Evolutionary conservation across 92 coral and sea anemone species (phyloP), one percentile per base, ranked within the genome.

Genomic region (Epizoanthus stellaris): DNA sequence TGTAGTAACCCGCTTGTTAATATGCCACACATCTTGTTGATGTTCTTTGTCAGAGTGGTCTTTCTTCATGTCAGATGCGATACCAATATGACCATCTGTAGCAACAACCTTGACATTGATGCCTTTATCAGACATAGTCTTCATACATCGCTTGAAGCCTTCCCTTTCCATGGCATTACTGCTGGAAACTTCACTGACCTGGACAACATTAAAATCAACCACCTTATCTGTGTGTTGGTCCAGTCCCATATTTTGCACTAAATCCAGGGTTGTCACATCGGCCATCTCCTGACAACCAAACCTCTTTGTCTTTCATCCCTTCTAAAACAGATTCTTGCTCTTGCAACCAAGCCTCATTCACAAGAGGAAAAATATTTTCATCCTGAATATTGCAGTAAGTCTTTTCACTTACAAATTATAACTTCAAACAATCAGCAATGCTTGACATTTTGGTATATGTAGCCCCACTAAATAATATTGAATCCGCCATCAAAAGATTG

Each of bases 201-300:
- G 90, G 11, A 88, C 94, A 13, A 88, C 64, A 42, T 56, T 73
- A 49, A 91, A 88, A 52, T 79, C 54, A 4, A 73, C 81, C 17
- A 91, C 70, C 58, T 91, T 88, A 17, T 89, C 91, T 13, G 87
- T 57, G 65, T 82, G 72, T 57, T 66, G 81, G 85, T 74, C 72
- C 88, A 91, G 88, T 89, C 10, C 92, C 76, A 62, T 88, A 88
- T 14, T 81, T 90, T 71, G 93, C 91, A 80, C 63, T 87, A 75
- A 87, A 89, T 17, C 94, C 93, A 25, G 87, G 92, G 67, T 86
- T 85, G 72, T 85, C 89, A 23, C 25, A 23, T 23, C 25, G 36
- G 36, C 36, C 2, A 85, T 91, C 92, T 16, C 95, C 92, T 59
- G 81, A 82, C 17, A 91, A 76, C 84, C 90, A 77, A 4, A 92